Base-by-base conservation (phyloP, 1,140 invertebrate species). In the Proales similis region DNA sequence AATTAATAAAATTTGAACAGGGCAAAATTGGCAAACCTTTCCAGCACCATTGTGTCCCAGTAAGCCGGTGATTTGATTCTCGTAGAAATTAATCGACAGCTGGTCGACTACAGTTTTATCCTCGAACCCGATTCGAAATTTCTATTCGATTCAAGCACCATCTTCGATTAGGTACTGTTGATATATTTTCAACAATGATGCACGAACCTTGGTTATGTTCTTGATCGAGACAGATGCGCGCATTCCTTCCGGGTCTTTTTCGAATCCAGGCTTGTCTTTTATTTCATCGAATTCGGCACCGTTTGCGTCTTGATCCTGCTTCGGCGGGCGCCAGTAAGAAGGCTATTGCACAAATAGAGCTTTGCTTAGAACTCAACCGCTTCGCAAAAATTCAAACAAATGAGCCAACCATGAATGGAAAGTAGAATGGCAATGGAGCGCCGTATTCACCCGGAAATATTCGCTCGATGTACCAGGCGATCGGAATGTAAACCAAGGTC, bases 61-160 rank as follows among this genome's bases (percentile, higher is more conserved):
- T 0, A 82, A 68, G 2, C 77, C 75, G 9, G 79, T 80, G 12
- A 83, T 78, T 67, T 82, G 78, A 9, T 80, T 79, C 57, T 79
- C 78, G 64, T 82, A 81, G 7, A 87, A 77, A 66, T 86, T 83
- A 33, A 86, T 70, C 30, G 77, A 84, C 1, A 90, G 79, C 62
- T 84, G 81, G 39, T 84, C 81, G 0, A 89, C 79, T 20, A 64
- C 60, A 29, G 63, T 65, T 38, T 68, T 66, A 20, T 66, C 66
- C 26, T 62, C 27, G n/a, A 45, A 17, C 38, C 43, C 43, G 14
- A 11, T 33, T 33, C 63, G n/a, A 47, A 62, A 62, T 47, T 46
- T 47, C 43, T 62, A 17, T 45, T 17, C 22, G 9, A 6, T 9
- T 45, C 22, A 9, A 45, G 22, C 22, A 36, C 11, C n/a, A 36